Percentiles rank a stretch among this genome's conserved stretches.
These are phyloP conservation scores for Yponomeuta evonymella DNA, from an alignment of 2,888 invertebrate genomes.

Conservation along the genomic window DNA sequence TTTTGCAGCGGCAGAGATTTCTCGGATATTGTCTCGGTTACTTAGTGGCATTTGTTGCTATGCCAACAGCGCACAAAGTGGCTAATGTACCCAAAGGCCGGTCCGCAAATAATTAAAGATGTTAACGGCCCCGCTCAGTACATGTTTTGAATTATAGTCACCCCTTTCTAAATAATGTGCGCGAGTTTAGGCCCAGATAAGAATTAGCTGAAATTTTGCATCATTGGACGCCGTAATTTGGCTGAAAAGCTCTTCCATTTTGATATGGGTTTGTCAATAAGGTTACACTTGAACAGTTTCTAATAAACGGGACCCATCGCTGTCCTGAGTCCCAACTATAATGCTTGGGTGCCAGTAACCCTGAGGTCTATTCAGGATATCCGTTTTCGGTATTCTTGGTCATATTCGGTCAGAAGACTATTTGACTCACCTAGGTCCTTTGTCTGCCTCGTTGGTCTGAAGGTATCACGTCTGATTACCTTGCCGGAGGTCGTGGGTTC, in stretches of 20 bases:
- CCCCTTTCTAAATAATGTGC: background rate
- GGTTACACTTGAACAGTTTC: constrained; percentile 11
- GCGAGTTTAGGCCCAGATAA: background rate
- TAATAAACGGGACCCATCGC: constrained; percentile 8
- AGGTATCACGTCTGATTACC: too few relatives aligned
- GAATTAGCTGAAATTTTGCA: background rate
- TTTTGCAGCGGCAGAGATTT: background rate
- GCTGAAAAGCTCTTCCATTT: background rate
- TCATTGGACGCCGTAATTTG: background rate
- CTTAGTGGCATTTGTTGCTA: background rate
- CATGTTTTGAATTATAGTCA: constrained; percentile 1
- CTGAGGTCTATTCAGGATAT: background rate
- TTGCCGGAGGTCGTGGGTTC: too few relatives aligned
- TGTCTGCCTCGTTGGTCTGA: background rate
- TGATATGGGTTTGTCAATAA: background rate
- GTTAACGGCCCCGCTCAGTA: background rate
- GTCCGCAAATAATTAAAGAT: background rate
- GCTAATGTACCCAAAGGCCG: background rate
- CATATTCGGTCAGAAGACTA: too few relatives aligned
- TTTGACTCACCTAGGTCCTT: too few relatives aligned
- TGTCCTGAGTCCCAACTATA: background rate
- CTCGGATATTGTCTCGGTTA: background rate
- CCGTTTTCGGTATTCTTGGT: too few relatives aligned
- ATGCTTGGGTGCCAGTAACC: background rate
- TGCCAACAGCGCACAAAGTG: background rate